Percentiles rank a stretch among this genome's conserved stretches.
These are phyloP conservation scores for Baccha elongata DNA, from an alignment of 2,888 invertebrate species.

Conservation along the genomic window DNA sequence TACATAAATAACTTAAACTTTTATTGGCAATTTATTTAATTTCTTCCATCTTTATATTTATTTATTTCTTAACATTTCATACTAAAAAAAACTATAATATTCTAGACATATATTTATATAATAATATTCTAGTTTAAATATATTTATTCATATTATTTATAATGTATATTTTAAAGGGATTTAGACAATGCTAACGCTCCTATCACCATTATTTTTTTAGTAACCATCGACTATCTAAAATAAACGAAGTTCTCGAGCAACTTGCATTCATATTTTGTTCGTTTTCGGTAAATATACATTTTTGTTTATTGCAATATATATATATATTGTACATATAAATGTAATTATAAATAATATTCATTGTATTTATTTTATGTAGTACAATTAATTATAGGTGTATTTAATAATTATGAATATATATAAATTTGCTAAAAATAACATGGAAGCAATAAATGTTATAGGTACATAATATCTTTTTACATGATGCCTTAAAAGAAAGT, in stretches of 20 bases:
- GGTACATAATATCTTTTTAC: too few species aligned
- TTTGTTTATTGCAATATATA: constrained; percentile 50
- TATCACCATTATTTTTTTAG: constrained; percentile 63
- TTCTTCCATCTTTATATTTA: constrained; percentile 39
- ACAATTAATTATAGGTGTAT: too few species aligned
- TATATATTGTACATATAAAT: constrained; percentile 46
- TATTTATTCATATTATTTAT: constrained; percentile 40
- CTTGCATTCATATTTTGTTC: constrained; percentile 6
- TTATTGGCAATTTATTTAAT: constrained; percentile 65
- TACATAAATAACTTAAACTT: constrained; percentile 72
- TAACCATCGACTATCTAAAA: constrained; percentile 53
- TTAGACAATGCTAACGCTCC: constrained; percentile 60
- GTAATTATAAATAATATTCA: not conserved
- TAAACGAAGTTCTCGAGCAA: constrained; percentile 42
- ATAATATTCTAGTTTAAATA: constrained; percentile 57
- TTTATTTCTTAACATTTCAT: constrained; percentile 26
- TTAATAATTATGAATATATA: too few species aligned
- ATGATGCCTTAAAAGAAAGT: too few species aligned
- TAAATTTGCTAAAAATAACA: too few species aligned
- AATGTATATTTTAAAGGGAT: constrained; percentile 65
- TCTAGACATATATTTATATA: constrained; percentile 41
- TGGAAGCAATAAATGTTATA: too few species aligned
- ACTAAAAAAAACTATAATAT: constrained; percentile 60
- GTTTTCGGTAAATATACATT: constrained; percentile 53
- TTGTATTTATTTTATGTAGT: too few species aligned